Conservation (phyloP, 2,113 vertebrate species). For the Setophaga kirtlandii region DNA sequence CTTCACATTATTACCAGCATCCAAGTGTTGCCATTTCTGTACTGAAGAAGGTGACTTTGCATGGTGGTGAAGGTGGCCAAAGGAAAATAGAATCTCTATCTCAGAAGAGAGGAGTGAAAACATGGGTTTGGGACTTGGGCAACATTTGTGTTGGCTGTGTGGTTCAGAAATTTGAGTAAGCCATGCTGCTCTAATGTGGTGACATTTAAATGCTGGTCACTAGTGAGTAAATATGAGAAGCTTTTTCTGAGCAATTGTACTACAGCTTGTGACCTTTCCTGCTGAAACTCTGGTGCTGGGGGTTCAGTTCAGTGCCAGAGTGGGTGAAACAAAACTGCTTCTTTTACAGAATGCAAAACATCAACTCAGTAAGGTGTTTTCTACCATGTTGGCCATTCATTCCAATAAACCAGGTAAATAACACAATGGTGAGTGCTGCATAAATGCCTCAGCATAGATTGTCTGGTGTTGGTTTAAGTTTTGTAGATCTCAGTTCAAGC, state of each 20-base stretch:
- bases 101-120: not conserved
- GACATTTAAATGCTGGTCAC: not conserved
- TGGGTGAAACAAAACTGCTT: not conserved
- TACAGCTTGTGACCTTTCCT: not conserved
- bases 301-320: not conserved
- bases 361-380: constrained; percentile 91
- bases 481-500: not conserved
- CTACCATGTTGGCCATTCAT: constrained; percentile 91
- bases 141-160: not conserved
- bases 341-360: constrained; percentile 80
- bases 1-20: not conserved
- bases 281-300: not conserved
- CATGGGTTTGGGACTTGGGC: not conserved
- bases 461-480: not conserved
- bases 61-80: not conserved
- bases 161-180: not conserved
- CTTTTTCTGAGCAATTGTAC: not conserved
- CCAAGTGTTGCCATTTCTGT: not conserved
- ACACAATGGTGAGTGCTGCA: not conserved
- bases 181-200: not conserved
- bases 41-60: not conserved
- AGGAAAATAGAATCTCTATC: not conserved
- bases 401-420: constrained; percentile 92
- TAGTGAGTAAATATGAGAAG: not conserved
- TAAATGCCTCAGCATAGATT: not conserved